Conservation (phyloP, 2,113 vertebrate genomes). For the Heterotilapia buettikoferi region DNA sequence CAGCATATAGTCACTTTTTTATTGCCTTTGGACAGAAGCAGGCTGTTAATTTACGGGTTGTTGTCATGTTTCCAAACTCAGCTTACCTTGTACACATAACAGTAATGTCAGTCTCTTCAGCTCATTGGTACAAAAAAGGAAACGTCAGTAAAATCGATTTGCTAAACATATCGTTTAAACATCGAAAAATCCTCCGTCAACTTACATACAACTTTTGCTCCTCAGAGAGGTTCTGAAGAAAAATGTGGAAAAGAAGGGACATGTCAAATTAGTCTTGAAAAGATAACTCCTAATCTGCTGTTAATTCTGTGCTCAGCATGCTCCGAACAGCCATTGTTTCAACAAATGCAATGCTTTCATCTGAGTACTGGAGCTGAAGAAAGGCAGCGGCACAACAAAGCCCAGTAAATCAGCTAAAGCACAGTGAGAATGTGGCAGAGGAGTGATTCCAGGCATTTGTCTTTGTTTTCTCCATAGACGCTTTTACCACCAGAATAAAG, state of each 20-base stretch:
- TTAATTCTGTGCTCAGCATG: neutral
- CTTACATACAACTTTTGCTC: neutral
- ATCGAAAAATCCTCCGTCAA: neutral
- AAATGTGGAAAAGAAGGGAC: neutral
- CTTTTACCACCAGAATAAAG: neutral
- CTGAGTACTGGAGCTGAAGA: neutral
- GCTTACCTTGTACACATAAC: neutral
- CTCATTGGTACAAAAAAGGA: neutral
- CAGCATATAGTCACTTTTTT: neutral
- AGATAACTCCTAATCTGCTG: neutral
- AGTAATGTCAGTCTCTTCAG: neutral
- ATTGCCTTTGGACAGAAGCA: neutral
- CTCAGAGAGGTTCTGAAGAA: neutral
- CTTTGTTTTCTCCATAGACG: neutral
- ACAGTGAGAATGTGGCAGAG: neutral
- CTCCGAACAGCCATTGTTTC: neutral
- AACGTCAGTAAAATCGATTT: neutral
- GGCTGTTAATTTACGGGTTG: neutral
- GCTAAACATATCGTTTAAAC: neutral
- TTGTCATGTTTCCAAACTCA: neutral
- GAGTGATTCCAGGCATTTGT: neutral
- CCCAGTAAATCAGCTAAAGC: neutral
- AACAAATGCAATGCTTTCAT: neutral
- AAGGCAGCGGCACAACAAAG: neutral
- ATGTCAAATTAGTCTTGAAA: neutral